Evolutionary conservation across 2,888 invertebrate species (phyloP), one percentile per base, ranked within the genome.

Genomic region (Acronicta alni): DNA sequence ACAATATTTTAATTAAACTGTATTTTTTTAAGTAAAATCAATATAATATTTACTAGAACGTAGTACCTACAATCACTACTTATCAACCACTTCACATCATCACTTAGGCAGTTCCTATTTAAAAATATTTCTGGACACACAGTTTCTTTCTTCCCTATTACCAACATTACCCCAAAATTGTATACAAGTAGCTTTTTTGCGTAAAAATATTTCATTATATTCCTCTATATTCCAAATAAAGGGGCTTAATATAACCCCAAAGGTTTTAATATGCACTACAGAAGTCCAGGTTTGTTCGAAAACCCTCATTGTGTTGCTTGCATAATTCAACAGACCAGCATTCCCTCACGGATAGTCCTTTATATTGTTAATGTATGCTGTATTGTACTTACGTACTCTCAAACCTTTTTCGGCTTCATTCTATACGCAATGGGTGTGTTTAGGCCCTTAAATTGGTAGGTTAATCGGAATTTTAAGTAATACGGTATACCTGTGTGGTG

Each of bases 261-360:
- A 12, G 12, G 6, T 48, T 74, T 61, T 68, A 63, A 67, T 67
- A 64, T 51, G 48, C 63, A 75, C 67, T 51, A 73, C 74, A 70
- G 47, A 59, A 64, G 43, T 57, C 57, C 51, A 55, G 57, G 56
- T 67, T 57, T 62, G 62, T 56, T 57, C 64, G 72, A 77, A 80
- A 80, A 80, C 72, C 75, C 66, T 71, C 58, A 70, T 77, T 75
- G 76, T 72, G 32, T 57, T 46, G 52, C 71, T 73, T 87, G 79
- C 82, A 88, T 89, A 87, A 89, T 88, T 82, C 85, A 88, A 63
- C 56, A 55, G 43, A 53, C 53, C 60, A 56, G 65, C 88, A 86
- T 87, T 81, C 88, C 79, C 66, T 76, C 86, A 86, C 85, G 87
- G 60, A 73, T 48, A 60, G 67, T 76, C 65, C 51, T 71, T 75